phyloP scores from a whole-genome alignment of 1,140 invertebrate genomes.

The Heliconius congener region DNA sequence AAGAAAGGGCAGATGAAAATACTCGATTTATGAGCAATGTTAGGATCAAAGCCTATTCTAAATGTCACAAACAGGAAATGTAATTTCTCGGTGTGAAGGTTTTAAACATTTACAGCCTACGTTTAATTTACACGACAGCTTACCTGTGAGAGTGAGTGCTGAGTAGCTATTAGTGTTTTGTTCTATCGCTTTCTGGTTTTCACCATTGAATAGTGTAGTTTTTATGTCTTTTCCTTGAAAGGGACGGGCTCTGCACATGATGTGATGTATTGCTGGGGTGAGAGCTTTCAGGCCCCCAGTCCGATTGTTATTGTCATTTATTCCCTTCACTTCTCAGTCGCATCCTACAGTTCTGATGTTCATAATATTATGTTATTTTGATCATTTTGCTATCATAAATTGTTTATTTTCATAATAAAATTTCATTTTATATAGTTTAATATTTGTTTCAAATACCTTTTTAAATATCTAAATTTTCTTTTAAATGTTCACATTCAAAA shows the following conservation, averaged over 20 bases:
- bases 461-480: background rate
- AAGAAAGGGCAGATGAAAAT: conserved; percentile 11
- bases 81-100: conserved; percentile 2
- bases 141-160: background rate
- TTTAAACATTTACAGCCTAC: conserved; percentile 3
- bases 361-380: background rate
- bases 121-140: conserved; percentile 12
- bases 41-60: background rate
- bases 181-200: conserved; percentile 25
- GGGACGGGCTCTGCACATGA: conserved; percentile 42
- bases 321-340: conserved; percentile 42
- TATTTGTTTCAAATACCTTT: background rate
- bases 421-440: background rate
- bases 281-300: conserved; percentile 44
- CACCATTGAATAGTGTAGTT: conserved; percentile 20
- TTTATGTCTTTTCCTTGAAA: conserved; percentile 33
- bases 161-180: conserved; percentile 9
- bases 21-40: background rate
- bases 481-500: conserved; percentile 26
- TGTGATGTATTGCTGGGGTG: conserved; percentile 57
- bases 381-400: background rate
- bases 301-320: conserved; percentile 53
- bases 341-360: conserved; percentile 14
- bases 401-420: background rate
- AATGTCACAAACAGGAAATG: conserved; percentile 3